phyloP scores from a whole-genome alignment of 2,888 invertebrate genomes.

The Dryadula phaetusa region DNA sequence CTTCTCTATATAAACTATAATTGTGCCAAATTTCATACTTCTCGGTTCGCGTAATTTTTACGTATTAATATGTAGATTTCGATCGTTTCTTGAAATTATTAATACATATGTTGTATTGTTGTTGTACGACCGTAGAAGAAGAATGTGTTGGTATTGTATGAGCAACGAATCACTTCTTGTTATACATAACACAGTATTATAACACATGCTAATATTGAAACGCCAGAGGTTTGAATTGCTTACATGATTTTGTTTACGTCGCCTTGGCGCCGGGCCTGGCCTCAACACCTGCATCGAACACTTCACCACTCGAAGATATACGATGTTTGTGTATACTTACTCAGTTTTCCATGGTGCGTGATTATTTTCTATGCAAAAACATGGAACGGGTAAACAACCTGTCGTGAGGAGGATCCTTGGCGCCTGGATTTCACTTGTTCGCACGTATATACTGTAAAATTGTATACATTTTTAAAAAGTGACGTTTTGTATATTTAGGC shows the following conservation, averaged over 20 bases:
- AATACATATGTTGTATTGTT: no score
- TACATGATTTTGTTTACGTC: slow-evolving; percentile 2
- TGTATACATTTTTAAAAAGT: not conserved
- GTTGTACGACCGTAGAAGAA: no score
- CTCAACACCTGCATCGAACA: slow-evolving; percentile 13
- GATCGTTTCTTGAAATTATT: no score
- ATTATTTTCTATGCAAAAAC: slow-evolving; percentile 21
- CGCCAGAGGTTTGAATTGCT: not conserved
- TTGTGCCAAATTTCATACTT: no score
- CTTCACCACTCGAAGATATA: not conserved
- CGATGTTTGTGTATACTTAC: slow-evolving; percentile 8
- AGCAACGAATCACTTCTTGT: no score
- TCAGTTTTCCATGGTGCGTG: not conserved
- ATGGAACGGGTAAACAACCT: not conserved
- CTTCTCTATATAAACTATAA: no score
- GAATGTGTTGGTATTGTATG: no score
- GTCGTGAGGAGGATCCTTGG: not conserved
- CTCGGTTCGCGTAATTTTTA: no score
- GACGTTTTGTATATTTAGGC: not conserved
- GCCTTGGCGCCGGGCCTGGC: slow-evolving; percentile 4
- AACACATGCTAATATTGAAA: not conserved
- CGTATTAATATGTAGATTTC: no score
- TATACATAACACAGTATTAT: not conserved
- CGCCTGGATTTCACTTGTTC: not conserved
- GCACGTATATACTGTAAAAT: no score